Base-by-base conservation (phyloP, 2,888 invertebrate species). In the Heliothis peltigera region DNA sequence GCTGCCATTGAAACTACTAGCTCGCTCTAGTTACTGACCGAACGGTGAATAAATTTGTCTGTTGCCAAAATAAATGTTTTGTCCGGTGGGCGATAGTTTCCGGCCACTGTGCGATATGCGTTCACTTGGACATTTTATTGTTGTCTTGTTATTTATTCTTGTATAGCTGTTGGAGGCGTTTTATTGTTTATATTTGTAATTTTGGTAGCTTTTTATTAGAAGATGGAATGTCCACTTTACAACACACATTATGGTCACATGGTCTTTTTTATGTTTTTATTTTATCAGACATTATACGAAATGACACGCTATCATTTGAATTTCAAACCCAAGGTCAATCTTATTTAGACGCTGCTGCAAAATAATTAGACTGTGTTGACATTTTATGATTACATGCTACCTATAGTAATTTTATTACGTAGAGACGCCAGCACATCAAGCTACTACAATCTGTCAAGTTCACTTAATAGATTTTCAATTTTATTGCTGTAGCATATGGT, bases 1-100 rank as follows among this genome's bases (percentile, higher is more conserved):
- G 62, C 75, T 78, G 86, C 85, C 89, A 89, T 90, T 91, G 89
- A 89, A 88, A 87, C 82, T 84, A 72, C 81, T 83, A 73, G 77
- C 59, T 70, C 52, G 85, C 78, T 85, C 86, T 70, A 80, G 59
- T 79, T 79, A 44, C 57, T 66, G 72, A 70, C 63, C 59, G 70
- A 64, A 61, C 59, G 58, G 51, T 64, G 54, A 51, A 75, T 76
- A 72, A 75, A 76, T 70, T 68, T 70, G 75, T 68, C 72, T 62
- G 80, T 77, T 74, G 63, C 72, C 72, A 79, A 78, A 81, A 80
- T 80, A 70, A 63, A 58, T 58, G 60, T 25, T 72, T 71, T 62
- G 43, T n/a, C 42, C 52, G 66, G 82, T 80, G 78, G 83, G 83
- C 52, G 77, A 43, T 25, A 51, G 61, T 74, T 76, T 76, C 81